Evolutionary conservation across 2,888 invertebrate genomes (phyloP).

Genomic region (Drosophila meridionalis): DNA sequence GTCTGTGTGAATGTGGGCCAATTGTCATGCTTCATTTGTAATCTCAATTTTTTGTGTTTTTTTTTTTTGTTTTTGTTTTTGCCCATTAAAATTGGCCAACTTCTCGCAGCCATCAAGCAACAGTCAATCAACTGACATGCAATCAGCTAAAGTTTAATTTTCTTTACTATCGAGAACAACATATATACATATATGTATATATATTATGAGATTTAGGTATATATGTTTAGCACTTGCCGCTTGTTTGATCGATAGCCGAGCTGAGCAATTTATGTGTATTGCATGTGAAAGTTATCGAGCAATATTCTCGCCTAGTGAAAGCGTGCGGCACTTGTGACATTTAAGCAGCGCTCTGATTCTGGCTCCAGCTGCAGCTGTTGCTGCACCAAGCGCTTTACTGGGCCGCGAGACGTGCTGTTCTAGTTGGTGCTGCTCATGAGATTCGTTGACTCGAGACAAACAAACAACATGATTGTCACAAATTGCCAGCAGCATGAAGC

Average conservation of each 20-base stretch:
- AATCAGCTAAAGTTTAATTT: slow-evolving; percentile 47
- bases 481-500: slow-evolving; percentile 61
- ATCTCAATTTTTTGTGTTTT: slow-evolving; percentile 23
- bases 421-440: slow-evolving; percentile 38
- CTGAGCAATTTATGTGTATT: slow-evolving; percentile 47
- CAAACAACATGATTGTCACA: slow-evolving; percentile 72
- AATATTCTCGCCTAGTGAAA: slow-evolving; percentile 73
- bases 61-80: slow-evolving; percentile 29
- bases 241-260: slow-evolving; percentile 68
- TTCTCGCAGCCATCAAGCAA: slow-evolving; percentile 54
- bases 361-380: slow-evolving; percentile 35
- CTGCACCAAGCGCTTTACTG: slow-evolving; percentile 61
- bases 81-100: slow-evolving; percentile 68
- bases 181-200: not conserved
- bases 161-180: slow-evolving; percentile 24
- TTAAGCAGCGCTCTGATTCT: slow-evolving; percentile 27
- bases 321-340: slow-evolving; percentile 64
- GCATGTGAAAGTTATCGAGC: slow-evolving; percentile 72
- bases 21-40: slow-evolving; percentile 72
- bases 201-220: not conserved
- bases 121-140: slow-evolving; percentile 58
- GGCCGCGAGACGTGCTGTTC: slow-evolving; percentile 44
- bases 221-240: slow-evolving; percentile 26
- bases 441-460: slow-evolving; percentile 33
- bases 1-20: slow-evolving; percentile 72